Base-by-base conservation (phyloP, 2,113 vertebrate species). In the Pterocles burchelli region DNA sequence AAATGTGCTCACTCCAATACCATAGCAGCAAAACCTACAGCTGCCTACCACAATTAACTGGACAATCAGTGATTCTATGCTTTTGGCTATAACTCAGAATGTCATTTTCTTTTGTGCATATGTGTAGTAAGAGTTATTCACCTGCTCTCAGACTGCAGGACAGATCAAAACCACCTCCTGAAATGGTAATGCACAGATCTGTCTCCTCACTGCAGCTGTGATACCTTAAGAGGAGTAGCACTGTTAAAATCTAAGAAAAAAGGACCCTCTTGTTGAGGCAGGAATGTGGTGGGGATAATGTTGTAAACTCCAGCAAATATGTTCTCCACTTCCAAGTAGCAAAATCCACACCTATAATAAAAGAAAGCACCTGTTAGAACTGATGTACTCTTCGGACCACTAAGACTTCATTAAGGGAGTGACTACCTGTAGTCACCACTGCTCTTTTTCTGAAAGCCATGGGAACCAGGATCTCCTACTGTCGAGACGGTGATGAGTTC, bases 171-270 rank as follows among this genome's bases (percentile, higher is more conserved):
- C 4, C 45, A 80, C 34, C 28, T 86, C 77, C 79, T 94, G 43
- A 16, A 89, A 65, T 4, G 9, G 57, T 21, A 38, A 10, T 2
- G n/a, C 22, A 58, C 34, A 46, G 13, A 57, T 34, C 55, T 88
- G 85, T 65, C 63, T 74, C 63, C 46, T 99, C 98, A 99, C 49
- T 99, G 99, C 70, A 99, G 99, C 89, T 99, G 99, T 19, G 99
- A 99, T 45, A 99, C 98, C 87, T 98, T 99, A 73, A 99, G 94
- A 57, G 99, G 97, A 17, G 93, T 75, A 86, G 94, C 78, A 85
- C 98, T 99, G 97, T 98, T 98, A 58, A 99, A 99, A 97, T 99
- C 99, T 97, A 99, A 96, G 98, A 99, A 99, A 96, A 99, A 99
- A 31, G 99, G 99, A 46, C 99, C 99, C 95, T 99, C 99, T 97